A percentile compares a stretch with the other conserved stretches of the same genome.
Evolutionary conservation across 2,113 vertebrate species (phyloP).

Genomic region (Sigmodon hispidus): DNA sequence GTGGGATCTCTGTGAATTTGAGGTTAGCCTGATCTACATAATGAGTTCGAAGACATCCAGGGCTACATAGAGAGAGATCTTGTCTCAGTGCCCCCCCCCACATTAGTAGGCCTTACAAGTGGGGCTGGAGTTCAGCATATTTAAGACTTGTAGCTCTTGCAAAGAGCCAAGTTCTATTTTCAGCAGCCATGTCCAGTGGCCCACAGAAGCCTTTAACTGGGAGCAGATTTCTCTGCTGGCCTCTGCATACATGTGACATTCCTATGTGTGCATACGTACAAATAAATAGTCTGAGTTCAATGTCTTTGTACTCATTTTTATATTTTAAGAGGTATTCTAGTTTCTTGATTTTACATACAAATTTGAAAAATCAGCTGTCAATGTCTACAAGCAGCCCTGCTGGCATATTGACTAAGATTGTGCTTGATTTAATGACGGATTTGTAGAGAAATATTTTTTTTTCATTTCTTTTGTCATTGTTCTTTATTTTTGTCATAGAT

Average conservation of each 20-base stretch:
- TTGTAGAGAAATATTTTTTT: background rate
- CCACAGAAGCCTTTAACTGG: background rate
- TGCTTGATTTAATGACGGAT: conserved; percentile 19
- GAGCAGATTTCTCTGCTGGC: background rate
- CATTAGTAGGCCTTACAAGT: background rate
- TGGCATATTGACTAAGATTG: background rate
- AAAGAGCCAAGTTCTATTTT: background rate
- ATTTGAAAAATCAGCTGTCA: conserved; percentile 28
- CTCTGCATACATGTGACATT: background rate
- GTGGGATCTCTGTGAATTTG: background rate
- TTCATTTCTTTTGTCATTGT: conserved; percentile 9
- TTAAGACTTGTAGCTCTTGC: background rate
- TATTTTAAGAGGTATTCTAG: background rate
- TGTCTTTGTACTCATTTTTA: background rate
- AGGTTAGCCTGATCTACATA: background rate
- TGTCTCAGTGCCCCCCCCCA: background rate
- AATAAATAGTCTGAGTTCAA: background rate
- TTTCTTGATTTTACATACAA: conserved; percentile 14
- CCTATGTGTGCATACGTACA: background rate
- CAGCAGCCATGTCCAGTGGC: background rate
- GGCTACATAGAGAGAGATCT: background rate
- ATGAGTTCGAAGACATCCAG: background rate
- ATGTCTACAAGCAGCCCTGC: background rate
- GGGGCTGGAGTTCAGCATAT: background rate
- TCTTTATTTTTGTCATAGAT: background rate